Evolutionary conservation across 2,797 vertebrate genomes (phyloP).

Genomic region (Silurus lanzhouensis): DNA sequence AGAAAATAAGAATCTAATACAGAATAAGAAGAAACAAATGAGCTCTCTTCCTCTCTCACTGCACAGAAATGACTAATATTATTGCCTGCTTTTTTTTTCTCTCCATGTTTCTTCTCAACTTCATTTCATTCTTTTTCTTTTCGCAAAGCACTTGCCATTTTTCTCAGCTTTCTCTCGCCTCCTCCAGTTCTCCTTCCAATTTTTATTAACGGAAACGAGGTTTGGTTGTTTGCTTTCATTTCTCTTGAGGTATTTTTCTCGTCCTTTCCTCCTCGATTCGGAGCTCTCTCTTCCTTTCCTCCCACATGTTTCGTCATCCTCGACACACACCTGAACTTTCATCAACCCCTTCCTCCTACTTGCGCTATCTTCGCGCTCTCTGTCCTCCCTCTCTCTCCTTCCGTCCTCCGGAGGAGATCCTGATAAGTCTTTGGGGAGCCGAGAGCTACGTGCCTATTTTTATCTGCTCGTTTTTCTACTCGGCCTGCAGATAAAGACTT

Average conservation of each 20-base stretch:
- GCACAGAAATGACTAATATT: conserved; percentile 14
- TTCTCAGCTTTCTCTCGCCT: neutral
- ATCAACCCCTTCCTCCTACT: conserved; percentile 12
- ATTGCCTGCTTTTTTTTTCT: neutral
- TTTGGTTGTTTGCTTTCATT: conserved; percentile 11
- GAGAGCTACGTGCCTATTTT: neutral
- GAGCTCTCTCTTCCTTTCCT: conserved; percentile 9
- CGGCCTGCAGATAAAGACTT: neutral
- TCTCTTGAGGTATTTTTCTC: neutral
- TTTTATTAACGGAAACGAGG: neutral
- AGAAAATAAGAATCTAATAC: conserved; percentile 3
- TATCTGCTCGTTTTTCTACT: neutral
- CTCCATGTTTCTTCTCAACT: conserved; percentile 27
- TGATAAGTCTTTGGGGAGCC: neutral
- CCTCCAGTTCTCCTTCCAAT: neutral
- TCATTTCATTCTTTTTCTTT: conserved; percentile 18
- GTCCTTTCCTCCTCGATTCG: neutral
- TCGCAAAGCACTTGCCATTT: neutral
- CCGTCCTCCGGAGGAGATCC: neutral
- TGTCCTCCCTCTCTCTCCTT: neutral
- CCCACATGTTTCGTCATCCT: conserved; percentile 3
- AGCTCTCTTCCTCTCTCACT: too few species aligned
- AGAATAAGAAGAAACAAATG: neutral
- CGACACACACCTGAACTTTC: conserved; percentile 5
- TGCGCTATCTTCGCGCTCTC: neutral